Base-by-base conservation (phyloP, 1,140 invertebrate genomes). In the Parasteatoda tepidariorum region DNA sequence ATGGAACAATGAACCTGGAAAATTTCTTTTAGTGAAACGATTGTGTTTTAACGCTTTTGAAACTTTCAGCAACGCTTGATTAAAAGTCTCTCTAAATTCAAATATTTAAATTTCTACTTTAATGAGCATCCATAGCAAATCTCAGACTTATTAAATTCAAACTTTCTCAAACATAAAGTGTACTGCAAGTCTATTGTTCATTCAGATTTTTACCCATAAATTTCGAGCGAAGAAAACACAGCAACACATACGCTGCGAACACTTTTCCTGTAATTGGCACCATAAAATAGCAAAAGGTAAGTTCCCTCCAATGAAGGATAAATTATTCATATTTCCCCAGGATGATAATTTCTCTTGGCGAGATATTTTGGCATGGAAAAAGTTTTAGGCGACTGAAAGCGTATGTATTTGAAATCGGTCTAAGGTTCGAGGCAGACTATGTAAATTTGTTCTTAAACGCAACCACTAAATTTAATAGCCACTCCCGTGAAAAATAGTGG, bases 371-470 rank as follows among this genome's bases (percentile, higher is more conserved):
- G 66, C 3, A 28, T 15, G 22, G 15, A n/a, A 68, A 68, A 68
- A 22, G 13, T 48, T 74, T 74, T 6, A 30, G 5, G 57, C n/a
- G 57, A 48, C n/a, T n/a, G n/a, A n/a, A n/a, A n/a, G n/a, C n/a
- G n/a, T 48, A 48, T 18, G 18, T 48, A 13, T 18, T 4, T 48
- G 9, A 2, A 13, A 5, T 9, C 18, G 9, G 38, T 18, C 38
- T 48, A 48, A 18, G 18, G 38, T 9, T 15, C n/a, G 11, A 24
- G 11, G 18, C 59, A 61, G 3, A 9, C n/a, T 18, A 64, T 66
- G 74, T 33, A 76, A 66, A 76, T 64, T 76, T 76, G 54, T 64
- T 76, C 33, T 64, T 66, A 64, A 41, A 66, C 34, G 74, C n/a
- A 26, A 33, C 41, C 55, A 61, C 71, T 74, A 38, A 59, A 74